Base-by-base conservation (phyloP, 2,797 vertebrate genomes). In the Smutsia temminckii region DNA sequence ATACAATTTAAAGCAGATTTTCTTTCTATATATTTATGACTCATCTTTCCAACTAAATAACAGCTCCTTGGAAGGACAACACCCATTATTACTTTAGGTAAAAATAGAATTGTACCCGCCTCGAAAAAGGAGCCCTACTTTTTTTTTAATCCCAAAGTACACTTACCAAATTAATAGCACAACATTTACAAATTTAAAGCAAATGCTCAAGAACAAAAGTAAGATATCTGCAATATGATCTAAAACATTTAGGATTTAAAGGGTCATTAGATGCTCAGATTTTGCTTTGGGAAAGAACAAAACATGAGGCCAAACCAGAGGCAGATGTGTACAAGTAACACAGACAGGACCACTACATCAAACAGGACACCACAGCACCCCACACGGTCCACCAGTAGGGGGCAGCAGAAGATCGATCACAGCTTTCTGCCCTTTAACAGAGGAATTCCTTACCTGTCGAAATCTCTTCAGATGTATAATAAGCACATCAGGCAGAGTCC, bases 401-500 rank as follows among this genome's bases (percentile, higher is more conserved):
- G 16, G 29, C 49, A 8, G 6, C 20, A 64, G 83, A 85, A 84
- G 74, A 42, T 12, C 46, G n/a, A 11, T 29, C 72, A 34, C 1
- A 18, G 53, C 7, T 61, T 68, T 77, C 5, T 9, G 12, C 29
- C 12, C 23, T 21, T 0, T 1, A 32, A 8, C 1, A 29, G 25
- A 63, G 17, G 55, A 4, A 29, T 40, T 42, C 64, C 98, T 97
- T 98, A 99, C 99, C 99, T 99, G 99, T 94, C 99, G 98, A 97
- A 99, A 99, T 92, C 99, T 98, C 98, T 99, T 99, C 77, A 99
- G 99, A 95, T 99, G 99, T 92, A 99, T 98, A 92, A 99, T 99
- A 69, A 99, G 99, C 95, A 99, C 99, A 83, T 99, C 99, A 0
- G 99, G 99, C 91, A 99, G 98, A 8, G 99, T 99, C 99, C 99